Base-by-base conservation (phyloP, 1,140 invertebrate species). In the Caerostris extrusa region DNA sequence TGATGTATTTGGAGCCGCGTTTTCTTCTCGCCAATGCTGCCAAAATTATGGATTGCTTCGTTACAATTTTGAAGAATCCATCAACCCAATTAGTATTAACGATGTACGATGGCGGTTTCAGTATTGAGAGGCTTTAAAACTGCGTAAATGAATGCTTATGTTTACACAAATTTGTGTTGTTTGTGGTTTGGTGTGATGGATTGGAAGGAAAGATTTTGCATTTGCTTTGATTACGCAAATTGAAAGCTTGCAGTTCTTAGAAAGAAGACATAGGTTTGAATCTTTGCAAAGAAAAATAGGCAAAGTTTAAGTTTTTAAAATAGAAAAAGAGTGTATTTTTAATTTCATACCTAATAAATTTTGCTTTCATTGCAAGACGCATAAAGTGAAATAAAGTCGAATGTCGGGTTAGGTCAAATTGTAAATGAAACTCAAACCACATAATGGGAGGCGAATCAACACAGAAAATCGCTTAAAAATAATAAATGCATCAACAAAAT, bases 11-110 rank as follows among this genome's bases (percentile, higher is more conserved):
- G 85, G n/a, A n/a, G 55, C 19, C 5, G n/a, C n/a, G 85, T 4
- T 60, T 87, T 64, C 50, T 87, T 61, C 34, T 3, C 4, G 2
- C 17, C 19, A 50, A 7, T 50, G 12, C 82, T 50, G 8, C 60
- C 50, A n/a, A 87, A 87, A 61, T 87, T 87, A 61, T 87, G 85
- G 85, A 87, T 64, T 34, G n/a, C 19, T 61, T 53, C 56, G 57
- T 17, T 87, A 58, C 58, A 50, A 19, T 87, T 87, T 87, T 58
- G 57, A 64, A 64, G 17, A 34, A 87, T 87, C 57, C 12, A 87
- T 87, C 85, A 87, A 64, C 7, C 58, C 4, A 6, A 19, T 64
- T 17, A 7, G 17, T 87, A 87, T 87, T 87, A 61, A 34, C 14
- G 81, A 17, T 53, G 6, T 55, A 10, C 55, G n/a, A n/a, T 14